Percentiles rank a stretch among this genome's conserved stretches.
phyloP scores from a whole-genome alignment of 2,113 vertebrate species.

The Oophaga pumilio region DNA sequence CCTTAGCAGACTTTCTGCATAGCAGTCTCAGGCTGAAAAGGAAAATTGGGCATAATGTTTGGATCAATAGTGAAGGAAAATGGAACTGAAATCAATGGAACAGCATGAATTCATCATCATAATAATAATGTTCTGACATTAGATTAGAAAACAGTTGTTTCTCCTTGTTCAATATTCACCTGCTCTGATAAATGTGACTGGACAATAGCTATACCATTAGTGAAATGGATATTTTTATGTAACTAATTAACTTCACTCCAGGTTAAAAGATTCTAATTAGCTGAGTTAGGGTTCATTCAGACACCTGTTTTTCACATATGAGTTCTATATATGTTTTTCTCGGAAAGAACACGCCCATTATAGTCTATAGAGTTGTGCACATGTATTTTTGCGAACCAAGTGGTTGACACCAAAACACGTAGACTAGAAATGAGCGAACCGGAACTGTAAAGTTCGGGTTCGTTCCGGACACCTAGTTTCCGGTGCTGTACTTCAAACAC shows the following conservation, averaged over 20 bases:
- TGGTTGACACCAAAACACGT: no score
- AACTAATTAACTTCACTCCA: not conserved
- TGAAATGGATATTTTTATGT: not conserved
- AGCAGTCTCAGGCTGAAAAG: not conserved
- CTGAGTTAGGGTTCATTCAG: not conserved
- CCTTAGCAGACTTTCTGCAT: constrained; percentile 26
- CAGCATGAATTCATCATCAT: constrained; percentile 65
- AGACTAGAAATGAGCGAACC: no score
- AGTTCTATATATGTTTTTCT: no score
- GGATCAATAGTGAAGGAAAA: constrained; percentile 65
- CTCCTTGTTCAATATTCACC: not conserved
- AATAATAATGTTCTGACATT: constrained; percentile 62
- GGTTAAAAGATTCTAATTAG: not conserved
- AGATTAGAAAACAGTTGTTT: constrained; percentile 45
- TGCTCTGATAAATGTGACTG: not conserved
- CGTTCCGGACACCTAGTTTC: no score
- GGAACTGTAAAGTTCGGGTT: no score
- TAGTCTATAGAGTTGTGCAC: no score
- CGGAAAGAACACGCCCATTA: no score
- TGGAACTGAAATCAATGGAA: constrained; percentile 71
- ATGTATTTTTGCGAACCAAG: no score
- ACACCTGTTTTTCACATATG: no score
- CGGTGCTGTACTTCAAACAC: no score
- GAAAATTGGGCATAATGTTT: constrained; percentile 60
- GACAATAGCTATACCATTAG: not conserved